Evolutionary conservation across 2,888 invertebrate genomes (phyloP).

Genomic region (Phytoseiulus persimilis): DNA sequence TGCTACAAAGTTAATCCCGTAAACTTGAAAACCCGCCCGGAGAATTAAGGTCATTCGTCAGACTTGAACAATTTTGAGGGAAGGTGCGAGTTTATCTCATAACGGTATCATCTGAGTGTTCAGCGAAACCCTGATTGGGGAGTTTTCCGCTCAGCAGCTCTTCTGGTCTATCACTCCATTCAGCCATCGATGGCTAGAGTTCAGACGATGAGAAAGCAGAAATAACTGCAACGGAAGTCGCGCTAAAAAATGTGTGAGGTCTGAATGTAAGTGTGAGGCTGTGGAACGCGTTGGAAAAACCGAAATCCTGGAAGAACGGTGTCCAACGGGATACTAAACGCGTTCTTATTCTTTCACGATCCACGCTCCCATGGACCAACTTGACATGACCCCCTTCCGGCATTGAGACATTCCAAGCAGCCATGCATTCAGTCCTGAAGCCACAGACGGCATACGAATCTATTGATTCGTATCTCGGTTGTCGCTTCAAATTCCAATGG

Average conservation of each 20-base stretch:
- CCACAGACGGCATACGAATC: background rate
- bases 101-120: too few relatives aligned
- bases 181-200: background rate
- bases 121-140: background rate
- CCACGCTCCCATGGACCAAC: too few relatives aligned
- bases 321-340: background rate
- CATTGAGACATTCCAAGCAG: background rate
- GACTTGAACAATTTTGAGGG: too few relatives aligned
- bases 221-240: background rate
- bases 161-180: background rate
- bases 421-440: background rate
- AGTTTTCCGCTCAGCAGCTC: background rate
- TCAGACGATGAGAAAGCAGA: background rate
- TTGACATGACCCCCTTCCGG: too few relatives aligned
- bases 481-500: background rate
- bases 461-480: background rate
- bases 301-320: background rate
- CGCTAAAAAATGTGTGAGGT: background rate
- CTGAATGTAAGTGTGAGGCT: background rate
- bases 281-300: background rate
- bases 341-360: background rate
- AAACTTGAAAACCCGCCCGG: too few relatives aligned
- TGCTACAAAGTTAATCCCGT: too few relatives aligned
- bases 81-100: too few relatives aligned
- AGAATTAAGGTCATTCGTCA: too few relatives aligned